Conservation (phyloP, 2,113 vertebrate species). For the Otis tarda region DNA sequence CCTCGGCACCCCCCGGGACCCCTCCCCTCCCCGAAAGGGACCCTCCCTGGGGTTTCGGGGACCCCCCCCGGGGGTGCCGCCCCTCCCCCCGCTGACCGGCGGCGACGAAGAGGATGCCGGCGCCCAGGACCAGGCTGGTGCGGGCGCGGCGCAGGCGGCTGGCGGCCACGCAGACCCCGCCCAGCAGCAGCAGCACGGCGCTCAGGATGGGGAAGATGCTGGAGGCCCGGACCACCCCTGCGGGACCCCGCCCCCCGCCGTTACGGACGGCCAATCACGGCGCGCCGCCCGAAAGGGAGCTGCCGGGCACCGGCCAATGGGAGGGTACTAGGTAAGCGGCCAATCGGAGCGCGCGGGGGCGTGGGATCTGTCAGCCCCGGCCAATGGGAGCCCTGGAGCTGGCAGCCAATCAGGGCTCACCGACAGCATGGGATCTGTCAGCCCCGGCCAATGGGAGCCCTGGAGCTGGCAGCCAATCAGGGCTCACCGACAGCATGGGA, state of each 20-base stretch:
- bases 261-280: too few species aligned
- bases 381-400: not conserved
- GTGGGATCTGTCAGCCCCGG: not conserved
- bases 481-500: too few species aligned
- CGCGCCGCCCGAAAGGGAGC: too few species aligned
- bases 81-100: constrained; percentile 79
- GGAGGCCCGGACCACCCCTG: constrained; percentile 92
- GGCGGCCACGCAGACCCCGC: constrained; percentile 91
- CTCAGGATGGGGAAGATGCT: constrained; percentile 97
- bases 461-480: not conserved
- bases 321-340: too few species aligned
- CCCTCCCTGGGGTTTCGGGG: too few species aligned
- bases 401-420: not conserved
- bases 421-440: not conserved
- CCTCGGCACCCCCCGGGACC: not conserved
- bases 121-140: constrained; percentile 83
- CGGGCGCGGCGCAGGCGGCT: constrained; percentile 69
- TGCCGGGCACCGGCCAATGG: not conserved
- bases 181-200: constrained; percentile 90
- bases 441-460: not conserved
- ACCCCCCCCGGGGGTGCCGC: too few species aligned
- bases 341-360: rapidly evolving
- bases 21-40: not conserved
- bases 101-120: constrained; percentile 92
- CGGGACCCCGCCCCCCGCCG: not conserved